phyloP scores from a whole-genome alignment of 1,140 invertebrate species.

The Chelonus insularis region DNA sequence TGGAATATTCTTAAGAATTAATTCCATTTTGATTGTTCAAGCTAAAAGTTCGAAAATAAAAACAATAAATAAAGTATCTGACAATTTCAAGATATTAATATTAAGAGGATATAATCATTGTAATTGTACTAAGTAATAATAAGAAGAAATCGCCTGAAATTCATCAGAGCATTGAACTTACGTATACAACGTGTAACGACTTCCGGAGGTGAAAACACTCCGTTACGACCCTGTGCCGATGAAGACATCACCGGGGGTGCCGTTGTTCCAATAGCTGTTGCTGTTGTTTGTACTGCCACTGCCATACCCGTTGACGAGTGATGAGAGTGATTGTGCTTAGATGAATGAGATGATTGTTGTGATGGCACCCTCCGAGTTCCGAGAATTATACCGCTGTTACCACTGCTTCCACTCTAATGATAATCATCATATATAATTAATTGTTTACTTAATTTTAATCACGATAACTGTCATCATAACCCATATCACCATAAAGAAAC shows the following conservation, averaged over 20 bases:
- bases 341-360: constrained; percentile 56
- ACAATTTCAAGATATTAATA: too few relatives aligned
- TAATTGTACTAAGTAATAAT: too few relatives aligned
- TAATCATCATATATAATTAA: not conserved
- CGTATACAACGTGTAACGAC: constrained; percentile 45
- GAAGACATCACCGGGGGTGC: not conserved
- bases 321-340: constrained; percentile 48
- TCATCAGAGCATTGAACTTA: constrained; percentile 38
- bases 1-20: too few relatives aligned
- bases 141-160: too few relatives aligned
- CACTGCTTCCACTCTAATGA: constrained; percentile 46
- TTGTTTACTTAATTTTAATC: too few relatives aligned
- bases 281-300: constrained; percentile 1
- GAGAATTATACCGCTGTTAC: constrained; percentile 43
- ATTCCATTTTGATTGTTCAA: too few relatives aligned
- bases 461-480: too few relatives aligned
- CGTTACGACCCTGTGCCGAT: constrained; percentile 36
- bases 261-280: constrained; percentile 30
- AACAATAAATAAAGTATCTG: too few relatives aligned
- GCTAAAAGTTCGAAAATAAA: too few relatives aligned
- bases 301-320: constrained; percentile 29
- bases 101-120: too few relatives aligned
- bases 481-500: too few relatives aligned
- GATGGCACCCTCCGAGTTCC: constrained; percentile 39
- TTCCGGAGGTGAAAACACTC: constrained; percentile 42